Evolutionary conservation across 2,113 vertebrate species (phyloP), one percentile per base, ranked within the genome.

Genomic region (Saccopteryx leptura): DNA sequence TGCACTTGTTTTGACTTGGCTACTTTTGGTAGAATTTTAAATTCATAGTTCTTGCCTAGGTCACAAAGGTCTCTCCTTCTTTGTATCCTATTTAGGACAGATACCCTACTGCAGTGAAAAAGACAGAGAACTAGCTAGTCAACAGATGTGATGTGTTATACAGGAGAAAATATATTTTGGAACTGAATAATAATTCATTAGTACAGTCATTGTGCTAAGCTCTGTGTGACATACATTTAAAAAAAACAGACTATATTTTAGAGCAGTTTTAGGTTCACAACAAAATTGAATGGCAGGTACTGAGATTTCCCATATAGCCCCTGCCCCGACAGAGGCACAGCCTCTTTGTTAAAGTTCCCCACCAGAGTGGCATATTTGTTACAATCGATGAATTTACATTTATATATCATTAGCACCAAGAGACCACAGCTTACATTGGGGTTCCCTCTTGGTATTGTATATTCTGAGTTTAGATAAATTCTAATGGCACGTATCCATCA

Each of bases 51-150:
- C 92, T 88, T 85, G 48, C 31, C 1, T 85, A 76, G n/a, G 78
- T 94, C 88, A 94, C 33, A 95, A 54, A 48, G 74, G 23, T 85
- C 39, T 95, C 54, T 82, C 24, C 28, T 48, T 48, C 58, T 12
- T 26, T 60, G 1, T 85, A 78, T 75, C 94, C 84, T 92, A 26
- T 71, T 56, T 80, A 50, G 46, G 12, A 84, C 6, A 61, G 33
- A 85, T 23, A 91, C 91, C 87, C 93, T 93, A 86, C 28, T 68
- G 24, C 46, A 56, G 12, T 19, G 5, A 56, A 9, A 65, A 24
- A 56, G n/a, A 69, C 58, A 63, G 18, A 54, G 17, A 65, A 17
- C 48, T 0, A 88, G 15, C n/a, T 82, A 60, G 7, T n/a, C 2
- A 76, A 14, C 4, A 65, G 9, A 80, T 18, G 17, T 19, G 56